Conservation (phyloP, 2,797 vertebrate genomes). For the Gadopsis marmoratus region DNA sequence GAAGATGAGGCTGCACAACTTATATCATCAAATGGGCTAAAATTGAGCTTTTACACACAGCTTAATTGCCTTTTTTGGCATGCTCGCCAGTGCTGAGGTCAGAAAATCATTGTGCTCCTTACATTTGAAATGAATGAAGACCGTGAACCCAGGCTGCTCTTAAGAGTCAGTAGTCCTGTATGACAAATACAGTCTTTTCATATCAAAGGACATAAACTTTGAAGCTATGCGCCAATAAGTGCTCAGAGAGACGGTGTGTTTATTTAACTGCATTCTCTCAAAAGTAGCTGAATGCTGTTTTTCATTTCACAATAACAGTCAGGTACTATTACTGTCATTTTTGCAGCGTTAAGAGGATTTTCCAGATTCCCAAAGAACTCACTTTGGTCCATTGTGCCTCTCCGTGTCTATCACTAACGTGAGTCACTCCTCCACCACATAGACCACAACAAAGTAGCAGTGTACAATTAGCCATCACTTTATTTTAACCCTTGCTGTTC, state of each 20-base stretch:
- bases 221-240: constrained; percentile 5
- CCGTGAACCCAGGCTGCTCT: not conserved
- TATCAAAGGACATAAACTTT: constrained; percentile 23
- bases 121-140: constrained; percentile 16
- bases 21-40: constrained; percentile 6
- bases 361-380: constrained; percentile 10
- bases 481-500: not conserved
- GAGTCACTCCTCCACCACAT: constrained; percentile 10
- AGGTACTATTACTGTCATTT: constrained; percentile 40
- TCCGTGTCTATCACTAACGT: not conserved
- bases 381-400: not conserved
- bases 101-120: constrained; percentile 16
- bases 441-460: not conserved
- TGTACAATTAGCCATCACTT: too few relatives aligned
- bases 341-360: constrained; percentile 12
- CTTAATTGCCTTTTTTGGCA: not conserved
- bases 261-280: constrained; percentile 2
- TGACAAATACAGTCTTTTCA: constrained; percentile 12
- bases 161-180: not conserved
- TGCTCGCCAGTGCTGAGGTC: not conserved
- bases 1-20: constrained; percentile 19
- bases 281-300: constrained; percentile 17
- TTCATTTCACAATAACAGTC: constrained; percentile 37
- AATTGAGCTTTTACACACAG: constrained; percentile 3
- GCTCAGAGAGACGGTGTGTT: constrained; percentile 1